These are phyloP conservation scores for Darwinula stevensoni DNA, from an alignment of 2,888 invertebrate genomes.

Conservation along the genomic window DNA sequence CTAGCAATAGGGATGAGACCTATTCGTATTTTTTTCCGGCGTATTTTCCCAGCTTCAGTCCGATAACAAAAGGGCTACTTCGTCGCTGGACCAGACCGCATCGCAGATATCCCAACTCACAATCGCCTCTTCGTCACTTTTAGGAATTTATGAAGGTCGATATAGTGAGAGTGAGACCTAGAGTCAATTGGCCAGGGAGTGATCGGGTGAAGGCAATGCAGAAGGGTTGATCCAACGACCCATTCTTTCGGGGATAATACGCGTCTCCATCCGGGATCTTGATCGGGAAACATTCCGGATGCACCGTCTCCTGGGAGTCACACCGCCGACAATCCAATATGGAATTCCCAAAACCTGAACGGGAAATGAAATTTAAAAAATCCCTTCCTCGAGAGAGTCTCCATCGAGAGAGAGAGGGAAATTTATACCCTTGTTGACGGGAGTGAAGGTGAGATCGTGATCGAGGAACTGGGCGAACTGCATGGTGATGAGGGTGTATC, in stretches of 20 bases:
- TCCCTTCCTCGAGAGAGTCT: not conserved
- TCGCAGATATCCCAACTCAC: no score
- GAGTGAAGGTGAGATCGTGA: constrained; percentile 80
- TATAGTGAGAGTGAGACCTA: constrained; percentile 15
- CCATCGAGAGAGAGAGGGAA: no score
- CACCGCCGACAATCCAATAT: constrained; percentile 21
- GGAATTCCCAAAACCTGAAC: constrained; percentile 16
- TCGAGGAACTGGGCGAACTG: constrained; percentile 78
- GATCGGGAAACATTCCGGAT: constrained; percentile 24
- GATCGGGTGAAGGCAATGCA: constrained; percentile 24
- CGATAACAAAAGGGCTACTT: no score
- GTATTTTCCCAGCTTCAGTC: no score
- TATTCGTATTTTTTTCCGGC: no score
- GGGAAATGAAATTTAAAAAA: constrained; percentile 3
- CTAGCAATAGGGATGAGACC: no score
- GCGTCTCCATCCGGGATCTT: constrained; percentile 21
- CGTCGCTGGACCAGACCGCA: not conserved
- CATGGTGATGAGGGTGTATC: constrained; percentile 76
- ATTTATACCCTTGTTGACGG: constrained; percentile 27
- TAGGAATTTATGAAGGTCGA: not conserved
- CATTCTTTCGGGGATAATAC: constrained; percentile 23
- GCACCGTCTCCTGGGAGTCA: constrained; percentile 19
- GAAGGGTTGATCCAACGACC: constrained; percentile 13
- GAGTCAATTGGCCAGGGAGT: constrained; percentile 21
- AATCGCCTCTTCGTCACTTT: not conserved